phyloP scores from a whole-genome alignment of 2,797 vertebrate genomes.

The Molothrus ater region DNA sequence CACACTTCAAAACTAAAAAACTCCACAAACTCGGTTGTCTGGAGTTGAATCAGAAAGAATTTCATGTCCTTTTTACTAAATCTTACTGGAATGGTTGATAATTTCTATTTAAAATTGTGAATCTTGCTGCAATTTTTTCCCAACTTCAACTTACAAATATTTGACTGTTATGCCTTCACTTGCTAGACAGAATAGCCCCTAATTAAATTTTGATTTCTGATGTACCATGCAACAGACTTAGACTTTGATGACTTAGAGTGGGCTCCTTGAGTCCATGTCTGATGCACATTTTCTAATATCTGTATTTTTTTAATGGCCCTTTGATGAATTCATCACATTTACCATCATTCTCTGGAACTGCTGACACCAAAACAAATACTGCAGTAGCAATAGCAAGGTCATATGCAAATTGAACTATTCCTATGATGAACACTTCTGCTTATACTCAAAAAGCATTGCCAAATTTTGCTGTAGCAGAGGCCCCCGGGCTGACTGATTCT shows the following conservation, averaged over 20 bases:
- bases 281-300: background rate
- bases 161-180: background rate
- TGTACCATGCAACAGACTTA: background rate
- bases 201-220: background rate
- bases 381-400: background rate
- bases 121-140: background rate
- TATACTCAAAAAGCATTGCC: background rate
- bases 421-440: background rate
- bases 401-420: constrained; percentile 16
- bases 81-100: background rate
- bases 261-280: background rate
- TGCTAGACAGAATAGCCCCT: background rate
- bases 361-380: background rate
- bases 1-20: background rate
- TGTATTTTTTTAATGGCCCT: background rate
- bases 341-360: background rate
- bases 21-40: accelerated
- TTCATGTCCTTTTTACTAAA: background rate
- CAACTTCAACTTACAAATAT: background rate
- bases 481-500: background rate
- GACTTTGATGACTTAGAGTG: background rate
- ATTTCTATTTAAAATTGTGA: background rate
- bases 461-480: background rate
- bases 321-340: background rate
- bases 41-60: background rate